Base-by-base conservation (phyloP, 2,888 invertebrate species). In the Lasius platythorax region DNA sequence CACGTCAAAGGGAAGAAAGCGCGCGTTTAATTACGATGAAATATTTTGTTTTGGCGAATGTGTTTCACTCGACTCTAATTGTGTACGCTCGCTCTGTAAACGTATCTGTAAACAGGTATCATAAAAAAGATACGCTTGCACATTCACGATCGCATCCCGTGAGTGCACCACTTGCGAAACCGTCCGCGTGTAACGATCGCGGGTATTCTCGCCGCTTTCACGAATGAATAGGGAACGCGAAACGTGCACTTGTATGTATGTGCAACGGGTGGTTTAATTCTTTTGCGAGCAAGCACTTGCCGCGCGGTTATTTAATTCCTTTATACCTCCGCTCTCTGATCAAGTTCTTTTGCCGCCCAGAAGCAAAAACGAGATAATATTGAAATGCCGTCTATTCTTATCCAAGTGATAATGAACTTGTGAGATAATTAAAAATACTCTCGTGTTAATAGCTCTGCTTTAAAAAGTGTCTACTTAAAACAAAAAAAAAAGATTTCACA, bases 21-120 rank as follows among this genome's bases (percentile, higher is more conserved):
- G 46, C 46, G 18, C 74, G 74, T 74, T 79, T 79, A 79, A 79
- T 79, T 74, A 74, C 46, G 46, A 79, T 74, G 75, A 18, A 46
- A 37, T 46, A 79, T 50, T 79, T 74, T 74, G 56, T 72, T 58
- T 53, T 28, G n/a, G 33, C 56, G 30, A 30, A 23, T 61, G 23
- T 33, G 18, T 61, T 18, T 74, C 18, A 33, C 43, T 43, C 61
- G 58, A 33, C 6, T 15, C 61, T 79, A 79, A 79, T 79, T 79
- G 33, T 46, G 68, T 15, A 30, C 46, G 18, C 53, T 9, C 9
- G 73, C n/a, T 30, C 3, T 56, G 37, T 61, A 79, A 74, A 74
- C 61, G 46, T 72, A 76, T 37, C 37, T 37, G 30, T 33, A 79
- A 72, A 30, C 30, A 30, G 23, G 18, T 33, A 79, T 37, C 23